Base-by-base conservation (phyloP, 2,888 invertebrate genomes). In the Lamellibrachia columna region DNA sequence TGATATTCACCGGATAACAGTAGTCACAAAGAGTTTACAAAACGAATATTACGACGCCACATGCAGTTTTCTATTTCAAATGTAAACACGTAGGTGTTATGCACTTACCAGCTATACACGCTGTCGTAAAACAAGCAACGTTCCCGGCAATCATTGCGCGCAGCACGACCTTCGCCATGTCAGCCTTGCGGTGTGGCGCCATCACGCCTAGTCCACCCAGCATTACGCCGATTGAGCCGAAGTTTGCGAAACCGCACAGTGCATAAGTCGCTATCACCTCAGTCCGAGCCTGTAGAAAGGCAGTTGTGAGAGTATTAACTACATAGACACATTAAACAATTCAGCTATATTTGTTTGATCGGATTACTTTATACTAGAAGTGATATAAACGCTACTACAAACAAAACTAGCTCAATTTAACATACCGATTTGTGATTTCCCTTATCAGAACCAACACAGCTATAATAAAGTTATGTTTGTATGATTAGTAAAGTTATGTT, bases 41-140 rank as follows among this genome's bases (percentile, higher is more conserved):
- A 22, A 15, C 8, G 2, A 58, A 7, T 11, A 58, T 58, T 3
- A 58, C 58, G 11, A 8, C n/a, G 75, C 58, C 58, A 58, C 58
- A 22, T 22, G 3, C 1, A 22, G 22, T n/a, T 15, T 40, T 40
- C 3, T 6, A 15, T 22, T 75, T 75, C 22, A 15, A 75, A 11
- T 22, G 75, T 6, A 4, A 75, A 11, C 15, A 22, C 22, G 75
- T 75, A 22, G 4, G 9, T 53, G 11, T 9, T 53, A 40, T 22
- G 53, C 53, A 92, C 90, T 91, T 90, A 94, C 94, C 94, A 94
- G 96, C 95, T 52, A 96, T 95, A 92, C 96, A 96, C 0, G 96
- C 96, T 3, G 96, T 96, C 94, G 96, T 94, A 93, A 96, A 96
- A 93, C 96, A 96, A 1, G 96, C 96, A 7, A 96, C 95, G 92